Evolutionary conservation across 2,888 invertebrate species (phyloP).

Genomic region (Petrolisthes cinctipes): DNA sequence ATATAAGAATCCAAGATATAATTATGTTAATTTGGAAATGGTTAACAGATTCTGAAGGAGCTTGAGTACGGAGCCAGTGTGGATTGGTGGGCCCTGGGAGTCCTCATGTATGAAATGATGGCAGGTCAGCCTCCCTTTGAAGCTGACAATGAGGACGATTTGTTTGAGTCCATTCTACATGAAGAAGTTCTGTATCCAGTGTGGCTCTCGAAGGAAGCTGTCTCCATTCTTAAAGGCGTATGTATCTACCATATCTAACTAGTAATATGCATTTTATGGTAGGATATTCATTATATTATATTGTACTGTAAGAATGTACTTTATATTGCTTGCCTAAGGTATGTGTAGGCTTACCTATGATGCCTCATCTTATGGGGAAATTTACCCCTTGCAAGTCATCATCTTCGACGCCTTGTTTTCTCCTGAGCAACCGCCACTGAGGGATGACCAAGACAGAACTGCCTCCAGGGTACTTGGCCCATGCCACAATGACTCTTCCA

Average conservation of each 20-base stretch:
- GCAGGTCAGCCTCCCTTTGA: constrained; percentile 99
- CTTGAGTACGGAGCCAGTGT: constrained; percentile 75
- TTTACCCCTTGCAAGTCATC: no score
- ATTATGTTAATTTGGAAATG: not conserved
- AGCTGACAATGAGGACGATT: constrained; percentile 99
- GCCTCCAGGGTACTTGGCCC: no score
- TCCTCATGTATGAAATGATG: constrained; percentile 99
- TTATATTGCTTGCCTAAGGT: no score
- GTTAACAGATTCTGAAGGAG: constrained; percentile 84
- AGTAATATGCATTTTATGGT: no score
- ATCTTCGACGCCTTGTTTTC: no score
- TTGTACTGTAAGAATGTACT: no score
- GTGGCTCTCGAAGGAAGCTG: constrained; percentile 92
- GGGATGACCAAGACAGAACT: no score
- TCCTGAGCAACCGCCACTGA: no score
- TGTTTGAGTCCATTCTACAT: constrained; percentile 97
- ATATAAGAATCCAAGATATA: not conserved
- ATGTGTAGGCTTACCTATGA: no score
- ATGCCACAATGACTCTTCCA: no score
- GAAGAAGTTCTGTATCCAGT: constrained; percentile 99
- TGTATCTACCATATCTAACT: constrained; percentile 56
- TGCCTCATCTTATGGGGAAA: no score
- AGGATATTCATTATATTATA: no score
- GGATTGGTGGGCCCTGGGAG: constrained; percentile 93
- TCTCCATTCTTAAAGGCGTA: constrained; percentile 86